These are phyloP conservation scores for Troglohyphantes excavatus DNA, from an alignment of 2,888 invertebrate species.

Conservation along the genomic window DNA sequence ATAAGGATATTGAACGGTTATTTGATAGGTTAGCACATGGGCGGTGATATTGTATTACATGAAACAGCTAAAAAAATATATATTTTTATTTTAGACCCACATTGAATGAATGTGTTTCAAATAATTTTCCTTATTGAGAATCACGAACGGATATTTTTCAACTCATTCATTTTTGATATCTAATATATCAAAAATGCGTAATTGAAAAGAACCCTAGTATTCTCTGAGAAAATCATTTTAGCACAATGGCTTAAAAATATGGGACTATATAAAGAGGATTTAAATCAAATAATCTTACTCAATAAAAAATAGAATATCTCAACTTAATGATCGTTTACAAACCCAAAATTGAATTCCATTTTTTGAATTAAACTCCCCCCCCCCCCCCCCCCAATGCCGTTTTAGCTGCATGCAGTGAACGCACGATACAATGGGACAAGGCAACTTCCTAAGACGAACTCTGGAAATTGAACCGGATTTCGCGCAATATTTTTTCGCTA, in stretches of 20 bases:
- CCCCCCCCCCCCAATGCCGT: not conserved
- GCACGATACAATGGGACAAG: not conserved
- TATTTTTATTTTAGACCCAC: no score
- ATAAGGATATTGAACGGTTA: no score
- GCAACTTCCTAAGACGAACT: conserved; percentile 1
- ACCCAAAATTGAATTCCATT: not conserved
- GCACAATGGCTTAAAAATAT: not conserved
- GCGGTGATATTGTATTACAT: no score
- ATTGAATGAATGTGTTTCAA: no score
- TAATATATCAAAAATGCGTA: no score
- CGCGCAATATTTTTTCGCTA: conserved; percentile 17
- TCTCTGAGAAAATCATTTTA: no score
- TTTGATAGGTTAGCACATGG: no score
- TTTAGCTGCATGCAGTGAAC: not conserved
- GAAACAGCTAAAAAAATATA: no score
- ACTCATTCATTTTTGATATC: no score
- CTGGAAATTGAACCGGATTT: conserved; percentile 18
- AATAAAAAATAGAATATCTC: not conserved
- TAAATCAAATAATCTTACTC: not conserved
- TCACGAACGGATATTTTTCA: no score
- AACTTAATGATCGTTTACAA: not conserved
- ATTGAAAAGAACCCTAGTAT: no score
- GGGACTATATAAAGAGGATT: not conserved
- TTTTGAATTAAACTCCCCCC: not conserved
- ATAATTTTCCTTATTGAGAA: no score